Base-by-base conservation (phyloP, 2,113 vertebrate species). In the Melanerpes formicivorus region DNA sequence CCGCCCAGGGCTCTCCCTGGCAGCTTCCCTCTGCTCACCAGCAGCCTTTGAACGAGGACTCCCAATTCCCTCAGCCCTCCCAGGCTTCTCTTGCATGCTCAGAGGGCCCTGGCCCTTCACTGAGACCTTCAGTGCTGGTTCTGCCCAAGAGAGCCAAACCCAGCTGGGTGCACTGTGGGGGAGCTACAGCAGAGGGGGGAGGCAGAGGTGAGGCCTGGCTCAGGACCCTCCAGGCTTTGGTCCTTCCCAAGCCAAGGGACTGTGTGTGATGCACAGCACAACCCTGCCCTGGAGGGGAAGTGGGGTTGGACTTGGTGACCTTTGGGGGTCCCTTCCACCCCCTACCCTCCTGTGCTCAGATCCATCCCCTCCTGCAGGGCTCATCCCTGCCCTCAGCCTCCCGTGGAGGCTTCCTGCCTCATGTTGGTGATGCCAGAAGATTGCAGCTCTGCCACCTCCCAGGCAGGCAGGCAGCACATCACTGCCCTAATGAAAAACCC, bases 381-480 rank as follows among this genome's bases (percentile, higher is more conserved):
- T 91, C 75, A 1, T 12, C 40, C 65, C 15, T 32, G 78, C 85
- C 83, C 77, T 85, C 93, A 87, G 93, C 58, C 66, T 66, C 81
- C 80, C 9, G 3, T 7, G 30, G 77, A 75, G 72, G 72, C 74
- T 71, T 80, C 85, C 72, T 80, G 87, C 71, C 80, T 87, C 13
- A 14, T 73, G 93, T 69, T 90, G 90, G 83, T 90, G 91, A 90
- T 93, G 91, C n/a, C 89, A 58, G 70, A 58, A 80, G 93, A 93
- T 82, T 91, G 91, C 88, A 93, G 91, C 77, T 96, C 83, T 94
- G 94, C 96, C 96, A 93, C 94, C 95, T 94, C 67, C 71, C 92
- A 96, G 82, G 59, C 90, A 93, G 37, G 37, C 37, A 37, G 37
- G 92, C 87, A 90, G 95, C 94, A 93, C 90, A 95, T 95, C 87